Evolutionary conservation across 2,888 invertebrate species (phyloP).

Genomic region (Laspeyria flexula): DNA sequence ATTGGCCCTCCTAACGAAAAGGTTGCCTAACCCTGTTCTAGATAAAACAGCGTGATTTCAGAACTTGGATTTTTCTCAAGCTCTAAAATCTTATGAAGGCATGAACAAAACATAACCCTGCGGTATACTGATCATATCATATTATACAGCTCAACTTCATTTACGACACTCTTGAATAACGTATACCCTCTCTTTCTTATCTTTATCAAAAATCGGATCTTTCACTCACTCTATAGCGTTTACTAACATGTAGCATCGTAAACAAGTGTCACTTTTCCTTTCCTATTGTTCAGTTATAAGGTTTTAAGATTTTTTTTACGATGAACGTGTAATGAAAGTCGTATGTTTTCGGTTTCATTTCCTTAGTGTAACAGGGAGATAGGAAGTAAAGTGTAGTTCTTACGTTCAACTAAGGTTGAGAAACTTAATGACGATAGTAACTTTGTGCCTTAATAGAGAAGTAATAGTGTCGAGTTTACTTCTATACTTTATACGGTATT

Average conservation of each 20-base stretch:
- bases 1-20: no score
- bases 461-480: no score
- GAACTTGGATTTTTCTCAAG: no score
- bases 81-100: no score
- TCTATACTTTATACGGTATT: no score
- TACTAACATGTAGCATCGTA: not conserved
- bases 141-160: slow-evolving; percentile 22
- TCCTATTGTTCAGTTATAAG: slow-evolving; percentile 20
- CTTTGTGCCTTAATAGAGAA: no score
- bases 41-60: no score
- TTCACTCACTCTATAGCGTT: not conserved
- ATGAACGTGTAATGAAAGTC: slow-evolving; percentile 6
- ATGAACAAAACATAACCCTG: not conserved
- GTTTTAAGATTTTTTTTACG: slow-evolving; percentile 27
- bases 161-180: slow-evolving; percentile 21
- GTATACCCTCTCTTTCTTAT: not conserved
- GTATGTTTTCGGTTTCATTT: slow-evolving; percentile 4
- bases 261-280: slow-evolving; percentile 9
- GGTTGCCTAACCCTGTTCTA: no score
- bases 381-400: no score
- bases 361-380: not conserved
- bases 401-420: no score
- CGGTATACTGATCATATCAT: slow-evolving; percentile 5
- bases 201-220: not conserved
- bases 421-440: no score